These are phyloP conservation scores for Hydrotaea diabolus DNA, from an alignment of 2,888 invertebrate genomes.

Conservation along the genomic window DNA sequence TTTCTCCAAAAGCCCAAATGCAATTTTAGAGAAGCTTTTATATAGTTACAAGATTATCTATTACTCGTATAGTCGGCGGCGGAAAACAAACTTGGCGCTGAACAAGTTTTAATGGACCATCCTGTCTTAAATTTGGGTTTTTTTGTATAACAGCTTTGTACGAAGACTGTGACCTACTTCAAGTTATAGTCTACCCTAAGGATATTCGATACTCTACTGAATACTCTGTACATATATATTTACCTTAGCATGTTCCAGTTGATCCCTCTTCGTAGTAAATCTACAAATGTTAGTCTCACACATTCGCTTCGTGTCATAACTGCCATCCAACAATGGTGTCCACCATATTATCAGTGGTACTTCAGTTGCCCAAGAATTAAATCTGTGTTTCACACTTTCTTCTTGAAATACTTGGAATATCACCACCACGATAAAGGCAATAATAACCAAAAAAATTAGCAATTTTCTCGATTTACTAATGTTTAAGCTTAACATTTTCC, in stretches of 20 bases:
- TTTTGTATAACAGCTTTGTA: too few relatives aligned
- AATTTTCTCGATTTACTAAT: conserved; percentile 52
- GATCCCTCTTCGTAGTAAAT: conserved; percentile 69
- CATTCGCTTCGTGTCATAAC: conserved; percentile 66
- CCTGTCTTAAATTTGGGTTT: too few relatives aligned
- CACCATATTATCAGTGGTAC: conserved; percentile 70
- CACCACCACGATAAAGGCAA: conserved; percentile 36
- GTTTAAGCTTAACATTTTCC: conserved; percentile 52
- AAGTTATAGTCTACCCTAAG: too few relatives aligned
- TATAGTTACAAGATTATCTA: too few relatives aligned
- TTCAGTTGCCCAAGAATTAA: not conserved
- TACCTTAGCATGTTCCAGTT: conserved; percentile 66
- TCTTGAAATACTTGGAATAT: conserved; percentile 41
- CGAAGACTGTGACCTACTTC: too few relatives aligned
- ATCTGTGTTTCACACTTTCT: not conserved
- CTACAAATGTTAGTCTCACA: conserved; percentile 72
- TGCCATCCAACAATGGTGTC: conserved; percentile 65
- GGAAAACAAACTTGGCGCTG: too few relatives aligned
- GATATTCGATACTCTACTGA: too few relatives aligned
- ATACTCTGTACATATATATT: too few relatives aligned
- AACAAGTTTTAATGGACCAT: too few relatives aligned
- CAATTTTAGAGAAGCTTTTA: too few relatives aligned
- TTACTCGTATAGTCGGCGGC: too few relatives aligned
- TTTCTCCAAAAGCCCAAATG: too few relatives aligned
- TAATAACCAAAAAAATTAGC: conserved; percentile 36